phyloP scores from a whole-genome alignment of 2,797 vertebrate species.

The Corythornis leucogaster region DNA sequence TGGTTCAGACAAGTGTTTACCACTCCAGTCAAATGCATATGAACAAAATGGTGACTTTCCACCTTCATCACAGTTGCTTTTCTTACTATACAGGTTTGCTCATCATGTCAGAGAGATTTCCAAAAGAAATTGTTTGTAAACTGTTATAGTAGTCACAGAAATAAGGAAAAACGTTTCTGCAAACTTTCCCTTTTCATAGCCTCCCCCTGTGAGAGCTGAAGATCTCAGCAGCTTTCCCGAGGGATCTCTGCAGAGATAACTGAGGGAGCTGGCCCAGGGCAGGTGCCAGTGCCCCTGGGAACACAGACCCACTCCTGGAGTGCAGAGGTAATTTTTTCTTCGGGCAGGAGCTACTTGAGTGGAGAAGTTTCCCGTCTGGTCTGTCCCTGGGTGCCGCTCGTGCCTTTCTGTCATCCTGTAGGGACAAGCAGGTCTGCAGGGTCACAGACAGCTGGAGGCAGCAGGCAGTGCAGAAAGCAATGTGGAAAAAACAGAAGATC shows the following conservation, averaged over 20 bases:
- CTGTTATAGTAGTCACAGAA: not conserved
- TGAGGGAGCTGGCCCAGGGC: not conserved
- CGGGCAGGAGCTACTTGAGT: not conserved
- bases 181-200: not conserved
- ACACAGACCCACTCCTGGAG: accelerated
- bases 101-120: not conserved
- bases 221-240: not conserved
- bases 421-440: not conserved
- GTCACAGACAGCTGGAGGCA: not conserved
- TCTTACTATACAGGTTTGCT: conserved; percentile 37
- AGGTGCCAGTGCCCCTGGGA: not conserved
- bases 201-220: not conserved
- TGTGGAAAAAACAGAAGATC: not conserved
- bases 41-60: conserved; percentile 22
- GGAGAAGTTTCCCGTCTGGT: not conserved
- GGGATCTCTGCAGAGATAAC: not conserved
- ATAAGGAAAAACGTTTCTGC: not conserved
- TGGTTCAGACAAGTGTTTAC: conserved; percentile 48
- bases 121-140: conserved; percentile 35
- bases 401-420: not conserved
- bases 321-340: not conserved
- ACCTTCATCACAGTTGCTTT: conserved; percentile 34
- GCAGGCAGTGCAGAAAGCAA: not conserved
- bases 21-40: conserved; percentile 56
- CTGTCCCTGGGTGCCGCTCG: not conserved